Conservation (phyloP, 2,888 invertebrate genomes). For the Eilema griseolum region DNA sequence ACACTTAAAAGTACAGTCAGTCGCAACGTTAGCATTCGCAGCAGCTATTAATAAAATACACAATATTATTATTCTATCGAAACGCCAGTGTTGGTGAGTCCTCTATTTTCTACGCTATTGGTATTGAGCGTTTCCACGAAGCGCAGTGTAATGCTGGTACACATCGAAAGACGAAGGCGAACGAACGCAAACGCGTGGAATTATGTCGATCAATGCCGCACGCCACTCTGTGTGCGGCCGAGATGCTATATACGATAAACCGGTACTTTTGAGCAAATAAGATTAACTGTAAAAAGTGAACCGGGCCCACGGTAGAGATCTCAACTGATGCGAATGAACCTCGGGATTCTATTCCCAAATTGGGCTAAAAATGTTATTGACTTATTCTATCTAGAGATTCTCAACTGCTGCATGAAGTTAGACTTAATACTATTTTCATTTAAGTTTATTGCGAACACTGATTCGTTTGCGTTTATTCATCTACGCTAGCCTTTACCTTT, state of each 20-base stretch:
- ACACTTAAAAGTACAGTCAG: slow-evolving; percentile 13
- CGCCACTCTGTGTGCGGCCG: background rate
- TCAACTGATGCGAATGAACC: too few relatives aligned
- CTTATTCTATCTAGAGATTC: background rate
- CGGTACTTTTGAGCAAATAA: background rate
- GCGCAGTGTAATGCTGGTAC: background rate
- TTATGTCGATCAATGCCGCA: background rate
- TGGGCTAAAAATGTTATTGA: too few relatives aligned
- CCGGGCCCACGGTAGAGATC: background rate
- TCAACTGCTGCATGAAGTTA: background rate
- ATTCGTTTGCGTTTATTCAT: background rate
- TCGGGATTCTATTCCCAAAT: too few relatives aligned
- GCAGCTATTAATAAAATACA: background rate
- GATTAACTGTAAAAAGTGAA: background rate
- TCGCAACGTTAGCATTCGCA: slow-evolving; percentile 11
- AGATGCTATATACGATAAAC: background rate
- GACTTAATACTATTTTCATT: background rate
- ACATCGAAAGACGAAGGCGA: slow-evolving; percentile 2
- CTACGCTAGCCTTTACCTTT: background rate
- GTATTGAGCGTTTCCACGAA: slow-evolving; percentile 22
- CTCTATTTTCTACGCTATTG: slow-evolving; percentile 26
- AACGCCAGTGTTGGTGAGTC: slow-evolving; percentile 4
- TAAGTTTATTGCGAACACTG: background rate
- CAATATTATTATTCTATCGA: background rate
- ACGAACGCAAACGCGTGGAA: background rate